Base-by-base conservation (phyloP, 1,140 invertebrate genomes). In the Megalonaias nervosa region DNA sequence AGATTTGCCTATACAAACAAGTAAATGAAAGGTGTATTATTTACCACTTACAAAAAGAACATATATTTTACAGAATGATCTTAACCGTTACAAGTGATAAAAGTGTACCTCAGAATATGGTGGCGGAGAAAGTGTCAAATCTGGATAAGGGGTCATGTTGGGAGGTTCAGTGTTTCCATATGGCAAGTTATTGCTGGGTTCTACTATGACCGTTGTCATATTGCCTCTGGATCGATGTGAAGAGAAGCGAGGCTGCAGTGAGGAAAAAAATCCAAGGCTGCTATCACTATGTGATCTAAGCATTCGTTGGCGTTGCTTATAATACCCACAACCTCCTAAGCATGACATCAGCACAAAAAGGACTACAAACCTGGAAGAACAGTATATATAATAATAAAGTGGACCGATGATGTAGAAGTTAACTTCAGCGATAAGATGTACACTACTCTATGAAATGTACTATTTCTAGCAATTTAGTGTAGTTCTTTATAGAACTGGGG, bases 311-410 rank as follows among this genome's bases (percentile, higher is more conserved):
- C 84, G 80, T n/a, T 85, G 82, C 66, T 85, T 85, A 74, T 86
- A 88, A 74, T 87, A 88, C 6, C 87, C 87, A 84, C 87, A 88
- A 15, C 86, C 86, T 21, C 87, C 87, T 64, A 88, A 87, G 79
- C 87, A 88, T 12, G 86, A 87, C 81, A 87, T 85, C 66, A 87
- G 75, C 19, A 88, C 72, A 74, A 87, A 87, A 55, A 88, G 75
- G 17, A 87, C 77, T 16, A 88, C 83, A 81, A 88, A 88, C 87
- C 87, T 88, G 69, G 5, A 70, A 79, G 67, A 48, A 56, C 38
- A 31, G 26, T 31, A 31, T 31, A 19, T 19, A 19, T 55, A 55
- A 48, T 48, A 11, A 48, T 48, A 48, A 48, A 48, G 38, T 48
- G 38, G 38, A 48, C 38, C 4, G 38, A 48, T 48, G 38, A 11